Conservation (phyloP, 2,888 invertebrate species). For the Scaptomyza parva region DNA sequence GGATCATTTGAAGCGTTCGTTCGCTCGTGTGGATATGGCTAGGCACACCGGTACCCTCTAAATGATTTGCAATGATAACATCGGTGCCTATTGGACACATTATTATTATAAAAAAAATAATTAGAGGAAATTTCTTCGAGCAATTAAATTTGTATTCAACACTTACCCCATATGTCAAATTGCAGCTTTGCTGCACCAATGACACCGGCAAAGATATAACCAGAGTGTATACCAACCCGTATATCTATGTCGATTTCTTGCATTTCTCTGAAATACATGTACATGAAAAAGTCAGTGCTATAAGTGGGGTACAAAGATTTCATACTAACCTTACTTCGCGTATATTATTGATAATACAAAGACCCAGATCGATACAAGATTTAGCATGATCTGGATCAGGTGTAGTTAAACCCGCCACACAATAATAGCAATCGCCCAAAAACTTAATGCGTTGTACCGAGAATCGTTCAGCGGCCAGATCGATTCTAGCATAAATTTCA, state of each 20-base stretch:
- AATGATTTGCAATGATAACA: constrained; percentile 96
- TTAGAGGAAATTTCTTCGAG: no score
- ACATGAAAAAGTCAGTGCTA: no score
- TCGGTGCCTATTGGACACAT: constrained; percentile 86
- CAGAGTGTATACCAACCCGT: constrained; percentile 98
- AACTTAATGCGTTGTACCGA: constrained; percentile 95
- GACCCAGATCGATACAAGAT: constrained; percentile 93
- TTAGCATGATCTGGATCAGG: constrained; percentile 92
- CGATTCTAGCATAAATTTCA: constrained; percentile 95
- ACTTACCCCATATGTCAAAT: constrained; percentile 96
- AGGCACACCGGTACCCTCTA: constrained; percentile 95
- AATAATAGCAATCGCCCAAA: constrained; percentile 97
- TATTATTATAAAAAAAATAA: no score
- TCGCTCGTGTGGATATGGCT: constrained; percentile 95
- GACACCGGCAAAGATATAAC: constrained; percentile 95
- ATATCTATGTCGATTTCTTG: constrained; percentile 94
- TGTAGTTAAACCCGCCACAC: constrained; percentile 93
- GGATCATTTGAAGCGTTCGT: constrained; percentile 90
- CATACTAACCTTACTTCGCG: constrained; percentile 86
- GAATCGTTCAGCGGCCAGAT: constrained; percentile 92
- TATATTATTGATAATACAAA: constrained; percentile 95
- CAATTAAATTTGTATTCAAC: no score
- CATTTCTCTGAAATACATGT: constrained; percentile 85
- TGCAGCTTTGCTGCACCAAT: constrained; percentile 97
- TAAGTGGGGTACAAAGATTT: background rate